These are phyloP conservation scores for Mercenaria mercenaria DNA, from an alignment of 1,140 invertebrate genomes.

Conservation along the genomic window DNA sequence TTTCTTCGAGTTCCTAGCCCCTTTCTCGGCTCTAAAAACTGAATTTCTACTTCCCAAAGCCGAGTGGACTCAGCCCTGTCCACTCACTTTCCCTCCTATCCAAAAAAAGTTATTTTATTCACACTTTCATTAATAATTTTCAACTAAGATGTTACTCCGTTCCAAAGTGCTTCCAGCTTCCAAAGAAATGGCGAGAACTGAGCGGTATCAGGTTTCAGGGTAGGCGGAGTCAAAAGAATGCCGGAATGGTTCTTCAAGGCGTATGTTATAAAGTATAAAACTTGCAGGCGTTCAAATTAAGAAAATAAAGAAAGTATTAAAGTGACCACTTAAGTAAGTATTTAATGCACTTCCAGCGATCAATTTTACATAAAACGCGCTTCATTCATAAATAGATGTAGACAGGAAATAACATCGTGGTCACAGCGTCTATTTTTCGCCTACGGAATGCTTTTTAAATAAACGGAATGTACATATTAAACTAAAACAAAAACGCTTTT, in stretches of 20 bases:
- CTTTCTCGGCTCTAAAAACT: not conserved
- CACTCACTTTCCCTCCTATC: conserved; percentile 36
- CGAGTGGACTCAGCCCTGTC: conserved; percentile 54
- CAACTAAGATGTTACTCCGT: conserved; percentile 21
- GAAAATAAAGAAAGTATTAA: not conserved
- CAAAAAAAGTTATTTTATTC: not conserved
- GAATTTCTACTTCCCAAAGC: conserved; percentile 18
- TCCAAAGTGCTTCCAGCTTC: conserved; percentile 43
- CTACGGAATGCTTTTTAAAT: conserved; percentile 16
- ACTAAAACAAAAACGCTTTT: not conserved
- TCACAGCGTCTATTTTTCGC: conserved; percentile 4
- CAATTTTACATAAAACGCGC: not conserved
- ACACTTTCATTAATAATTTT: conserved; percentile 34
- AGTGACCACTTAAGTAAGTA: conserved; percentile 5
- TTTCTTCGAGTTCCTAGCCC: not conserved
- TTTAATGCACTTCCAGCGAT: not conserved
- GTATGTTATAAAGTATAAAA: not conserved
- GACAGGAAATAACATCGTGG: conserved; percentile 7
- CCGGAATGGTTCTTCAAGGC: not conserved
- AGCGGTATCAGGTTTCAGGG: conserved; percentile 51
- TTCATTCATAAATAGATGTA: conserved; percentile 10
- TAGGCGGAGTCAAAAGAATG: conserved; percentile 47
- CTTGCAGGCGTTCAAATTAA: not conserved
- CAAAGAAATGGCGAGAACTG: conserved; percentile 58
- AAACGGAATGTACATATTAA: not conserved